Conservation (phyloP, 2,113 vertebrate genomes). For the Proterorhinus semilunaris region DNA sequence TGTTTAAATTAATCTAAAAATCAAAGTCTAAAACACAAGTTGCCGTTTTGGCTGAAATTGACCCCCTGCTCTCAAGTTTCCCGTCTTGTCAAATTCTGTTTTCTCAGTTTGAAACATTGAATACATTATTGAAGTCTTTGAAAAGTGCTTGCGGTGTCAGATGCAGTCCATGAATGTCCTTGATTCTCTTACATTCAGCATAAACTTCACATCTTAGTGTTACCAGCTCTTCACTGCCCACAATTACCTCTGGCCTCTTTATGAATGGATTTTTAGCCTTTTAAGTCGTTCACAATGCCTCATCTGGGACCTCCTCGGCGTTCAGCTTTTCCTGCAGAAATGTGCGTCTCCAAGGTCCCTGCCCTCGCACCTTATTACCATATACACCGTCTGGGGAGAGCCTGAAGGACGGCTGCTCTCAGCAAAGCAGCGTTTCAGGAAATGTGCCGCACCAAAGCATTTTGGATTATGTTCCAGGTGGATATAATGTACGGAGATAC, state of each 20-base stretch:
- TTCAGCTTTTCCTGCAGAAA: constrained; percentile 53
- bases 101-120: no score
- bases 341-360: constrained; percentile 45
- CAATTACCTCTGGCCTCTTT: constrained; percentile 17
- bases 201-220: constrained; percentile 14
- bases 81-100: no score
- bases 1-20: no score
- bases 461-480: constrained; percentile 18
- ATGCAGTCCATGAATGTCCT: no score
- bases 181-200: no score
- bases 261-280: constrained; percentile 25
- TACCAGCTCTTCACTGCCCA: constrained; percentile 51
- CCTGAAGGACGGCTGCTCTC: constrained; percentile 28
- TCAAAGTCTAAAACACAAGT: no score
- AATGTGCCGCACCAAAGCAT: constrained; percentile 35
- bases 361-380: constrained; percentile 32
- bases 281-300: constrained; percentile 9
- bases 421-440: constrained; percentile 25
- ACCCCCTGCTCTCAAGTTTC: no score
- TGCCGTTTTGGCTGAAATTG: no score
- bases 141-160: no score
- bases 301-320: constrained; percentile 38
- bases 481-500: background rate
- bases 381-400: constrained; percentile 22
- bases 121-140: no score